Percentiles rank a stretch among this genome's conserved stretches.
These are phyloP conservation scores for Autographa gamma DNA, from an alignment of 2,888 invertebrate species.

Conservation along the genomic window DNA sequence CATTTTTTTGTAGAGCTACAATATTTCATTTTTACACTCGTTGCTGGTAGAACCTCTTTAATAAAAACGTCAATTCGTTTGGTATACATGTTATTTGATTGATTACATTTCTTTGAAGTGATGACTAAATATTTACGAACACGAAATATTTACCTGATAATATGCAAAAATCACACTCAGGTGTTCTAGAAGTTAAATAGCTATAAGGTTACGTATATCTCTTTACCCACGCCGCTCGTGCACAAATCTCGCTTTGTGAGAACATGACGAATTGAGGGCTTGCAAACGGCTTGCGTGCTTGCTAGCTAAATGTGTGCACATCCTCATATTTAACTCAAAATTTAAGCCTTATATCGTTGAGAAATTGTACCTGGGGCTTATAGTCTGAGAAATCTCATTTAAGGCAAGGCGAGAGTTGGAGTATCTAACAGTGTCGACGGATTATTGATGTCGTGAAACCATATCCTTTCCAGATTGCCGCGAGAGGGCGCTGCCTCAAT, in stretches of 20 bases:
- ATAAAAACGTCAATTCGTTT: not conserved
- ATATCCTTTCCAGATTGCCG: conserved; percentile 59
- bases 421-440: conserved; percentile 56
- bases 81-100: not conserved
- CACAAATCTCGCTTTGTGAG: not conserved
- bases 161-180: not conserved
- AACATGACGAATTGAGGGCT: not conserved
- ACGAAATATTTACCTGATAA: not conserved
- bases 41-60: not conserved
- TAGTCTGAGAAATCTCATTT: conserved; percentile 60
- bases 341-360: conserved; percentile 16
- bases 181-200: not conserved
- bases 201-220: not conserved
- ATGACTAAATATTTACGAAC: no score
- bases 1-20: not conserved
- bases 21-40: not conserved
- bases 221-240: not conserved
- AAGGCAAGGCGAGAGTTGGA: conserved; percentile 35
- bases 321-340: conserved; percentile 17
- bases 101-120: not conserved
- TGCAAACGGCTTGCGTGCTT: not conserved
- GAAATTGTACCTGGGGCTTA: conserved; percentile 48
- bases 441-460: conserved; percentile 64
- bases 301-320: not conserved
- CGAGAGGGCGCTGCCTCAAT: conserved; percentile 49